A percentile compares a stretch with the other conserved stretches of the same genome.
These are phyloP conservation scores for Pollenia angustigena DNA, from an alignment of 2,888 invertebrate species.

Conservation along the genomic window DNA sequence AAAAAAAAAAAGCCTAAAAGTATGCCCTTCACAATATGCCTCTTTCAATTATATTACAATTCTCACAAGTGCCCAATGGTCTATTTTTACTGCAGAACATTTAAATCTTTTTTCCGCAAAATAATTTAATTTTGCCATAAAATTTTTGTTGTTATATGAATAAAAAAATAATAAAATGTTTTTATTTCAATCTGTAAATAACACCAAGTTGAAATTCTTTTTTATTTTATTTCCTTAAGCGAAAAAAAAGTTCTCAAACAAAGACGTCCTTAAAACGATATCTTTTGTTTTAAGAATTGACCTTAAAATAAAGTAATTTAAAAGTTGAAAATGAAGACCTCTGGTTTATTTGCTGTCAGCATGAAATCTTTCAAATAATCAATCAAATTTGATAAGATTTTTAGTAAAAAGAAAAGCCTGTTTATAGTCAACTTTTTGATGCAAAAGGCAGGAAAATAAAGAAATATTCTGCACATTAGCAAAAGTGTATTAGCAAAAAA, in stretches of 20 bases:
- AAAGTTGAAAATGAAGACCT: conserved; percentile 2
- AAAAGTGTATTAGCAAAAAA: neutral
- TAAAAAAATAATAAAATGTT: conserved; percentile 11
- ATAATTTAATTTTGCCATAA: neutral
- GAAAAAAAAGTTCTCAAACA: too few species aligned
- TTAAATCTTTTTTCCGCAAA: neutral
- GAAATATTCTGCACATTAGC: conserved; percentile 34
- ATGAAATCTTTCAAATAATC: conserved; percentile 55
- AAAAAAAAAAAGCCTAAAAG: neutral
- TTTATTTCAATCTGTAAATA: conserved; percentile 14
- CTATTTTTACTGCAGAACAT: neutral
- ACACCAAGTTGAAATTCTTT: too few species aligned
- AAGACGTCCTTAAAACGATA: too few species aligned
- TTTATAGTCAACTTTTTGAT: too few species aligned
- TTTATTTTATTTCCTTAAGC: too few species aligned
- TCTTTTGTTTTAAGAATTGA: too few species aligned
- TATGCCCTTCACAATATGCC: neutral
- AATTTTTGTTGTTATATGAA: neutral
- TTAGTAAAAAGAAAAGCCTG: neutral
- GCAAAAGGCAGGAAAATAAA: neutral
- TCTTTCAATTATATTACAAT: conserved; percentile 6
- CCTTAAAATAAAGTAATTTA: conserved; percentile 42
- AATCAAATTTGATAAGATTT: conserved; percentile 65
- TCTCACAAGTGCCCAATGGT: neutral
- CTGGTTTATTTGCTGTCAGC: neutral